Evolutionary conservation across 2,113 vertebrate species (phyloP).

Genomic region (Willisornis vidua): DNA sequence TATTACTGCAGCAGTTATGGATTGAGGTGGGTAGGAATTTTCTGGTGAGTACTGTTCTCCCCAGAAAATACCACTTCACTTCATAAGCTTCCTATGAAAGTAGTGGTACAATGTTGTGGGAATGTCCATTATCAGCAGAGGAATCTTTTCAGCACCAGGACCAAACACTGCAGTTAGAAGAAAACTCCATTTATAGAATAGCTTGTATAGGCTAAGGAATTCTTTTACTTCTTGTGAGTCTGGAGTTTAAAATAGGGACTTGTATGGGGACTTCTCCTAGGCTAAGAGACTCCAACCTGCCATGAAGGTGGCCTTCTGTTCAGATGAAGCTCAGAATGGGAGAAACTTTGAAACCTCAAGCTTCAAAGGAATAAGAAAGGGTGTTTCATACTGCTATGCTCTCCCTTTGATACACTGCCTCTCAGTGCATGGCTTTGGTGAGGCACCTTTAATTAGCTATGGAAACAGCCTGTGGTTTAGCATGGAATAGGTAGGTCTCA

Average conservation of each 20-base stretch:
- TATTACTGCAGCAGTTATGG: neutral
- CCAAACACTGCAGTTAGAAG: neutral
- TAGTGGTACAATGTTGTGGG: neutral
- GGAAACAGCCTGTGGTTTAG: neutral
- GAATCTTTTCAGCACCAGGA: neutral
- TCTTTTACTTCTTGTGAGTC: neutral
- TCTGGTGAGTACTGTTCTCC: neutral
- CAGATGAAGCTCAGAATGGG: neutral
- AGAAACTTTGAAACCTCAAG: neutral
- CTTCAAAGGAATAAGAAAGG: neutral
- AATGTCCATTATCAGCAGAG: neutral
- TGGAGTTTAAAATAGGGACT: neutral
- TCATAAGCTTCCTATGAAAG: neutral
- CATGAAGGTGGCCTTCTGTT: neutral
- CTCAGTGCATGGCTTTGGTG: neutral
- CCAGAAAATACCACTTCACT: neutral
- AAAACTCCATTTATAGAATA: neutral
- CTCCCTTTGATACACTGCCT: neutral
- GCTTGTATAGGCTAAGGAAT: neutral
- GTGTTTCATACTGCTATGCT: neutral
- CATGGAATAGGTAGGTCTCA: neutral
- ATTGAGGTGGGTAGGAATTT: slow-evolving; percentile 21
- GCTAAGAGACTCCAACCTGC: neutral
- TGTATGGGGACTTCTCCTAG: neutral
- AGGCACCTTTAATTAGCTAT: neutral